Evolutionary conservation across 2,797 vertebrate genomes (phyloP), one percentile per base, ranked within the genome.

Genomic region (Acanthurus tractus): DNA sequence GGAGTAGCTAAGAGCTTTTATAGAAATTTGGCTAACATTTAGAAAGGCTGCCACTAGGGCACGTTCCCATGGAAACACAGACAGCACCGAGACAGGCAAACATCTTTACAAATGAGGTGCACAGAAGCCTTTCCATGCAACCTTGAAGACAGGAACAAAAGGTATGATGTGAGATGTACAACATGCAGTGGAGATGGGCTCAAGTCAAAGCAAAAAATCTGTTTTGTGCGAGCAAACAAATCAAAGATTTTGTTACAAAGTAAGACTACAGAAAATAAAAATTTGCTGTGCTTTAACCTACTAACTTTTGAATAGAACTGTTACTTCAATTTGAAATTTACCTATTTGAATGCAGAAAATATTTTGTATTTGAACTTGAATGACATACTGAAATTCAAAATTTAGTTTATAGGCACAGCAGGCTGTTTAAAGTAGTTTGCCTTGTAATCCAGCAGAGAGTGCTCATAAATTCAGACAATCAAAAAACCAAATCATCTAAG

Each of bases 11-110:
- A 61, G 77, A 85, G 77, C 22, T 70, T 86, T 83, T 79, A 74
- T n/a, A 76, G 74, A 84, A 40, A 53, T 48, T 73, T 76, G 74
- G 62, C 56, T 63, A 77, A 84, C 79, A 74, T 79, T 77, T 81
- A 42, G 78, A 83, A 78, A 67, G 63, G 76, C 65, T 79, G 78
- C 72, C 79, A 69, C 71, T 20, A 76, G 72, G 73, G 74, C 70
- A 80, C 5, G 89, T 94, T 94, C 77, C 92, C 91, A 93, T 94
- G 91, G 90, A 85, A 93, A 92, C 91, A 76, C 77, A 76, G 70
- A 74, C 69, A 78, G 70, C 54, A 3, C 49, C 6, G 57, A 88
- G 63, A 42, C 62, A 65, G 54, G 74, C 76, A 68, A 85, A 40
- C 76, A 84, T 80, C 70, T 82, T 83, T 63, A 70, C 65, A 88